Evolutionary conservation across 2,888 invertebrate genomes (phyloP).

Genomic region (Pammene aurita): DNA sequence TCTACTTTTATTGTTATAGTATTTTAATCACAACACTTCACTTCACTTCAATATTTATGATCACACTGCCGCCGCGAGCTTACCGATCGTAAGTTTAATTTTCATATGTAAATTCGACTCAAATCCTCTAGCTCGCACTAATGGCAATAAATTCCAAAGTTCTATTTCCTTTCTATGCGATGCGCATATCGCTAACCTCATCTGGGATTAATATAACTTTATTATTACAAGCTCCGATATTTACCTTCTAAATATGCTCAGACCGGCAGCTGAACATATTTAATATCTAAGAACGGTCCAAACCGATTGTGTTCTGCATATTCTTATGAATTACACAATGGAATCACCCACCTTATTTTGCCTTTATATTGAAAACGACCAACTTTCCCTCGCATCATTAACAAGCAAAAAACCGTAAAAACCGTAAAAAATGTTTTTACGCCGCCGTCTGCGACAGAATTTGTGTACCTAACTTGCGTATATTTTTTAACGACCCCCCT

Average conservation of each 20-base stretch:
- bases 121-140: slow-evolving; percentile 1
- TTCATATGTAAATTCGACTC: background rate
- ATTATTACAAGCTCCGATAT: slow-evolving; percentile 14
- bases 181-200: background rate
- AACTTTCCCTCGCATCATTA: slow-evolving; percentile 25
- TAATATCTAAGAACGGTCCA: slow-evolving; percentile 19
- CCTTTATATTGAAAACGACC: slow-evolving; percentile 10
- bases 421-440: slow-evolving; percentile 30
- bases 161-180: background rate
- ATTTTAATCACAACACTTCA: background rate
- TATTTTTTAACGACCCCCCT: slow-evolving; percentile 21
- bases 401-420: slow-evolving; percentile 20
- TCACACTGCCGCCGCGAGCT: background rate
- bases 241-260: slow-evolving; percentile 13
- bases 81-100: background rate
- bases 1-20: too few species aligned
- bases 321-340: slow-evolving; percentile 21
- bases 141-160: slow-evolving; percentile 1
- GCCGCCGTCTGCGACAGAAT: slow-evolving; percentile 6
- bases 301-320: slow-evolving; percentile 5
- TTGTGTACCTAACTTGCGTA: slow-evolving; percentile 20
- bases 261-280: slow-evolving; percentile 12
- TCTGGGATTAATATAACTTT: slow-evolving; percentile 7
- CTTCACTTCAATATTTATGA: background rate
- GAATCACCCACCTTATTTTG: slow-evolving; percentile 22